Conservation (phyloP, 2,113 vertebrate genomes). For the Athene noctua region DNA sequence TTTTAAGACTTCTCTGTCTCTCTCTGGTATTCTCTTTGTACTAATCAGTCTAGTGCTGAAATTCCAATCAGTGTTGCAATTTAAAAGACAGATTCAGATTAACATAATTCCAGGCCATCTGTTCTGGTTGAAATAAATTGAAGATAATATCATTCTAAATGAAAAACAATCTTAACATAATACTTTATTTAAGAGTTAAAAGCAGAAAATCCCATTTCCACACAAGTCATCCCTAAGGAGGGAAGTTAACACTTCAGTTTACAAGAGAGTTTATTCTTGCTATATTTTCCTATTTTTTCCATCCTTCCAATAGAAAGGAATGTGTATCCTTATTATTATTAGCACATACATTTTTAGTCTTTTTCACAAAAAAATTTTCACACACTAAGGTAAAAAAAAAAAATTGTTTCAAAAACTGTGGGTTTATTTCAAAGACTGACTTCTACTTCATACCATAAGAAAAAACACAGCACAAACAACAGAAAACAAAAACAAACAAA, state of each 20-base stretch:
- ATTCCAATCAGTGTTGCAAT: slow-evolving; percentile 10
- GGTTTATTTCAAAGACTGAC: not conserved
- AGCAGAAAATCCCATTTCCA: slow-evolving; percentile 17
- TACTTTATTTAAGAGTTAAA: slow-evolving; percentile 40
- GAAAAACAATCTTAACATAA: not conserved
- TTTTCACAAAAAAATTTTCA: not conserved
- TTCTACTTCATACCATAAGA: not conserved
- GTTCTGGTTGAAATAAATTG: slow-evolving; percentile 26
- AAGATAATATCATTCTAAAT: slow-evolving; percentile 24
- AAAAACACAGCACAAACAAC: not conserved
- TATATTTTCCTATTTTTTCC: not conserved
- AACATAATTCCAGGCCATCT: slow-evolving; percentile 33
- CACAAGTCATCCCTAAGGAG: not conserved
- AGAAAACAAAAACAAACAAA: not conserved
- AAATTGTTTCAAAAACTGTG: not conserved
- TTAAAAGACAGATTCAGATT: slow-evolving; percentile 24
- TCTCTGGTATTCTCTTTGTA: not conserved
- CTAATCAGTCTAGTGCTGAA: not conserved
- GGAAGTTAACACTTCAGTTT: not conserved
- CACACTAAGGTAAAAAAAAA: not conserved
- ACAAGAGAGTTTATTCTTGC: not conserved
- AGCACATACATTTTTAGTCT: not conserved
- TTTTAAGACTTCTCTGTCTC: not conserved
- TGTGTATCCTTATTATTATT: not conserved
- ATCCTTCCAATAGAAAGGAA: not conserved